Percentiles rank a stretch among this genome's conserved stretches.
These are phyloP conservation scores for Sthenelais limicola DNA, from an alignment of 2,888 invertebrate species.

Conservation along the genomic window DNA sequence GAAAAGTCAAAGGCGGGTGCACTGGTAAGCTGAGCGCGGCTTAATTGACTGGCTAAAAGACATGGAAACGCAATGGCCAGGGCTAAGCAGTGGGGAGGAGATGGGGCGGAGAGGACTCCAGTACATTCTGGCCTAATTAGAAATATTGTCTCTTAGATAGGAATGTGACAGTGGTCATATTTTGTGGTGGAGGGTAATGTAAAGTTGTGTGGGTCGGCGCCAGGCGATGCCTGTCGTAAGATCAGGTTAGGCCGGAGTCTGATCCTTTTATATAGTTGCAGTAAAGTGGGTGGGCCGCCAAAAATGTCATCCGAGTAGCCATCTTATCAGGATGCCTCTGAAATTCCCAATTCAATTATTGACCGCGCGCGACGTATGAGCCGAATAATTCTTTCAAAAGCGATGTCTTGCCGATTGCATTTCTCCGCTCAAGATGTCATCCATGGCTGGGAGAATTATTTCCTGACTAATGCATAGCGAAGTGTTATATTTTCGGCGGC, in stretches of 20 bases:
- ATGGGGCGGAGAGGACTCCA: neutral
- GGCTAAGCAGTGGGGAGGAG: neutral
- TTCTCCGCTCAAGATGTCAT: slow-evolving; percentile 35
- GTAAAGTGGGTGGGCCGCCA: slow-evolving; percentile 26
- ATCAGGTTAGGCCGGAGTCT: slow-evolving; percentile 24
- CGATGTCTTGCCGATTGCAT: slow-evolving; percentile 39
- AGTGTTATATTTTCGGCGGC: slow-evolving; percentile 25
- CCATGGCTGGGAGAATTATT: slow-evolving; percentile 27
- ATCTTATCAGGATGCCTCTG: slow-evolving; percentile 34
- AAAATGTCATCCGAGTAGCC: slow-evolving; percentile 23
- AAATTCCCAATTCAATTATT: slow-evolving; percentile 39
- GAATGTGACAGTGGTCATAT: slow-evolving; percentile 38
- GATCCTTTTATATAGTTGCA: slow-evolving; percentile 34
- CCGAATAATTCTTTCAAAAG: slow-evolving; percentile 39
- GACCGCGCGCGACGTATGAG: slow-evolving; percentile 36
- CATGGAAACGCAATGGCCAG: neutral
- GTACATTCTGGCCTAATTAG: slow-evolving; percentile 28
- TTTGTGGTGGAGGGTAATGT: slow-evolving; percentile 23
- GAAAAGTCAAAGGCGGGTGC: slow-evolving; percentile 27
- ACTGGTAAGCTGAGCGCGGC: slow-evolving; percentile 1
- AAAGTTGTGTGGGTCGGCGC: slow-evolving; percentile 11
- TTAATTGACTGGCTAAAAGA: neutral
- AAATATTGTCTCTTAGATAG: slow-evolving; percentile 32
- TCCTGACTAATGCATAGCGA: slow-evolving; percentile 33
- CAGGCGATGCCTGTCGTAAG: slow-evolving; percentile 19